phyloP scores from a whole-genome alignment of 2,113 vertebrate species.

The Cynocephalus volans region DNA sequence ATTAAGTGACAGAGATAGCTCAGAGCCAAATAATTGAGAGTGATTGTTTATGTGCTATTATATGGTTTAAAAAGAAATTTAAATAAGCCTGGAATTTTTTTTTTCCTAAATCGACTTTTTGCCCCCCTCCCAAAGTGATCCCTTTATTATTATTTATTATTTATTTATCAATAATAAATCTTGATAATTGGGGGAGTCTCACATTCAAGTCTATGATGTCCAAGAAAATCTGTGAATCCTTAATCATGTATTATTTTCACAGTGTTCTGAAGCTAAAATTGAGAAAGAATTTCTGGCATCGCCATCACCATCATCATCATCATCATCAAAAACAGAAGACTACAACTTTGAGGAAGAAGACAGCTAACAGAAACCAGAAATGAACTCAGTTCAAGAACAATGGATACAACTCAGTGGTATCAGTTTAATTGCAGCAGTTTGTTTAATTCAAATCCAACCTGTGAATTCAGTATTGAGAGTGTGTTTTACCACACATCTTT shows the following conservation, averaged over 20 bases:
- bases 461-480: constrained; percentile 46
- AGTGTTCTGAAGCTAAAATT: constrained; percentile 12
- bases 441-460: constrained; percentile 54
- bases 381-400: constrained; percentile 18
- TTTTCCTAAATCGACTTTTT: neutral
- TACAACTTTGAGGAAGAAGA: neutral
- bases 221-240: neutral
- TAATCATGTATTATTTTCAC: constrained; percentile 58
- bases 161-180: neutral
- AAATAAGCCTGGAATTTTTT: neutral
- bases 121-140: no score
- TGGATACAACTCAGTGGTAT: neutral
- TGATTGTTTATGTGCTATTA: neutral
- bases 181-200: constrained; percentile 36
- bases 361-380: neutral
- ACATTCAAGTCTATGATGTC: neutral
- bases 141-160: no score
- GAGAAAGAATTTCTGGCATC: neutral
- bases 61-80: neutral
- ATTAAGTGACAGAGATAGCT: neutral
- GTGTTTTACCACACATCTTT: constrained; percentile 77
- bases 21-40: constrained; percentile 35
- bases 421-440: constrained; percentile 32
- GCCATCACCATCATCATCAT: neutral
- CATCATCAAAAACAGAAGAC: neutral